phyloP scores from a whole-genome alignment of 92 coral and sea anemone genomes.

The Parazoanthus atlanticus region DNA sequence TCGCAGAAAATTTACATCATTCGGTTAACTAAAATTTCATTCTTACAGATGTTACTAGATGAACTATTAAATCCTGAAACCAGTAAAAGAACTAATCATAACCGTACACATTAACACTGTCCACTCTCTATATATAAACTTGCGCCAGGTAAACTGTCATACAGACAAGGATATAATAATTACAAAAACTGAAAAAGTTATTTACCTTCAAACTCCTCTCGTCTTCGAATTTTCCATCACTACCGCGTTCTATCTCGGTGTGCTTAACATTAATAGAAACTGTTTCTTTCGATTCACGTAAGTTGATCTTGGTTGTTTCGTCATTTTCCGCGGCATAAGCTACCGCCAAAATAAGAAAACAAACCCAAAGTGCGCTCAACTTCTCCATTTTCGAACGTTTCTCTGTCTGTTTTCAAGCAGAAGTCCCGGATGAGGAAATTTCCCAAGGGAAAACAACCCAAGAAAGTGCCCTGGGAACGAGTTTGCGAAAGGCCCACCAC shows the following conservation, averaged over 20 bases:
- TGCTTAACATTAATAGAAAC: slow-evolving; percentile 23
- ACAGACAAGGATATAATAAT: too few species aligned
- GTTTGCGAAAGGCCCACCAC: neutral
- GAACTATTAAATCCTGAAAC: too few species aligned
- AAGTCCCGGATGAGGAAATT: neutral
- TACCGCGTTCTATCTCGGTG: slow-evolving; percentile 30
- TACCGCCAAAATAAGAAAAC: slow-evolving; percentile 32
- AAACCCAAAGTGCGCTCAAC: slow-evolving; percentile 25
- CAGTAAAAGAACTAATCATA: too few species aligned
- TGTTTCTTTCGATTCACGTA: slow-evolving; percentile 2
- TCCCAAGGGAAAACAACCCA: too few species aligned
- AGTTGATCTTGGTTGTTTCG: slow-evolving; percentile 5
- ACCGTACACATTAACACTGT: too few species aligned
- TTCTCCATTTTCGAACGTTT: slow-evolving; percentile 11
- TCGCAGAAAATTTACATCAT: neutral
- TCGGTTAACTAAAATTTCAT: too few species aligned
- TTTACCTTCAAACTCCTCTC: slow-evolving; percentile 37
- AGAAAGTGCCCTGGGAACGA: neutral
- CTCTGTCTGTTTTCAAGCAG: neutral
- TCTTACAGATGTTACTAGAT: too few species aligned
- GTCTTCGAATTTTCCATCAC: slow-evolving; percentile 34
- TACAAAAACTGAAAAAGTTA: too few species aligned
- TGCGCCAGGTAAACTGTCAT: too few species aligned
- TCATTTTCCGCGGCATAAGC: slow-evolving; percentile 6
- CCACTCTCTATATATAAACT: too few species aligned